Conservation (phyloP, 2,888 invertebrate species). For the Mayetiola destructor region DNA sequence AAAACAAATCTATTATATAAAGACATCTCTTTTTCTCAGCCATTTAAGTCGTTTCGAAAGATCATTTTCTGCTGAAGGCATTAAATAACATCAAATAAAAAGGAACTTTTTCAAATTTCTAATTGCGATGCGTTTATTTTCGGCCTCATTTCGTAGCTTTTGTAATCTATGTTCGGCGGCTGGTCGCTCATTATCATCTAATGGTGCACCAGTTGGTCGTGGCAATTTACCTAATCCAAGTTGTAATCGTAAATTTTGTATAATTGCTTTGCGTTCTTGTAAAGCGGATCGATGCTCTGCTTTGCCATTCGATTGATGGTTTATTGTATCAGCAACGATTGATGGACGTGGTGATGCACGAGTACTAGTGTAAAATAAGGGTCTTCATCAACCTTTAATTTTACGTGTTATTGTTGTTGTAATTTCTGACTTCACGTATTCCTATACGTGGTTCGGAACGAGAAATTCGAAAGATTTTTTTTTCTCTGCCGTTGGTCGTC, state of each 20-base stretch:
- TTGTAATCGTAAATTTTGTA: constrained; percentile 45
- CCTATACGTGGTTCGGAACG: too few relatives aligned
- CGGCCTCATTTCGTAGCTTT: constrained; percentile 51
- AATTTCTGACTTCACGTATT: too few relatives aligned
- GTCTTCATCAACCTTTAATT: too few relatives aligned
- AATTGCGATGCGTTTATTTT: constrained; percentile 61
- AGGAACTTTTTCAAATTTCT: constrained; percentile 67
- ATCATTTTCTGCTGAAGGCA: too few relatives aligned
- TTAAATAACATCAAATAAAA: too few relatives aligned
- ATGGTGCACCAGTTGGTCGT: constrained; percentile 34
- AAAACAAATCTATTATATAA: too few relatives aligned
- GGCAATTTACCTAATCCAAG: constrained; percentile 31
- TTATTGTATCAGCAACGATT: constrained; percentile 17
- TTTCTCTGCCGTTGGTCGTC: too few relatives aligned
- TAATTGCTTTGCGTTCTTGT: constrained; percentile 67
- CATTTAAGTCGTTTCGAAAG: too few relatives aligned
- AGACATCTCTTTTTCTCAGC: too few relatives aligned
- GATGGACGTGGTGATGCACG: constrained; percentile 28
- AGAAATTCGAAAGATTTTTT: too few relatives aligned
- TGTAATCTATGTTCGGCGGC: constrained; percentile 46
- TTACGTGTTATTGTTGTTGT: too few relatives aligned
- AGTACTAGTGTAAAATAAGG: too few relatives aligned
- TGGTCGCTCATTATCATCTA: constrained; percentile 40
- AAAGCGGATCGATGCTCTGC: constrained; percentile 57
- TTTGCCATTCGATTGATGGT: constrained; percentile 27